phyloP scores from a whole-genome alignment of 2,797 vertebrate species.

The Eulemur albifrons region DNA sequence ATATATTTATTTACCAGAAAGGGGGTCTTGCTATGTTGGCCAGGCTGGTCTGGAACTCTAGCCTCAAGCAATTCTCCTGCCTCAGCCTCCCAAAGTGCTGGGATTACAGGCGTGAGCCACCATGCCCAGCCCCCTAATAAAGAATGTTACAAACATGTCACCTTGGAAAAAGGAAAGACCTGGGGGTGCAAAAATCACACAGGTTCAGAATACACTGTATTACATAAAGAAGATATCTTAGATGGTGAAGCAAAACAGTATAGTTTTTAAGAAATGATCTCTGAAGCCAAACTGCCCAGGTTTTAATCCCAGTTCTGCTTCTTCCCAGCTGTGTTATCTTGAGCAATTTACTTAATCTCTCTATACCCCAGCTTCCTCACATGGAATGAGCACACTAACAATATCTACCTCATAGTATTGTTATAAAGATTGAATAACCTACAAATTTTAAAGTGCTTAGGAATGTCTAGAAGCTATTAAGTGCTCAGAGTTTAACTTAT shows the following conservation, averaged over 20 bases:
- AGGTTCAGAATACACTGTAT: neutral
- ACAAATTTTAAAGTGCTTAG: neutral
- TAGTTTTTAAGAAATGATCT: neutral
- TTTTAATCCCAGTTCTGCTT: neutral
- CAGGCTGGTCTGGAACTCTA: neutral
- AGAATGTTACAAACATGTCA: neutral
- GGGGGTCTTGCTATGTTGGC: neutral
- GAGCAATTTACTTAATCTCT: conserved; percentile 16
- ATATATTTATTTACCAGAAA: neutral
- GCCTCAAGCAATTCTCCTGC: no score
- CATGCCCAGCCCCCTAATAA: neutral
- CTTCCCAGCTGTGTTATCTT: neutral
- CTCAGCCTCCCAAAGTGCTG: neutral
- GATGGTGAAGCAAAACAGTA: neutral
- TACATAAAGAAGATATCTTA: neutral
- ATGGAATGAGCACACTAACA: neutral
- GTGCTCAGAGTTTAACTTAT: neutral
- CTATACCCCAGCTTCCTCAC: neutral
- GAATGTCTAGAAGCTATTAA: neutral
- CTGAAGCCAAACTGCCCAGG: neutral
- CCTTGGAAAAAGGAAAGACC: neutral
- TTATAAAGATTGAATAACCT: neutral
- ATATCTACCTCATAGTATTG: neutral
- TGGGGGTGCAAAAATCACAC: neutral
- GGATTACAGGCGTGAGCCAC: neutral